Conservation (phyloP, 2,797 vertebrate species). For the Hyperoplus lanceolatus region DNA sequence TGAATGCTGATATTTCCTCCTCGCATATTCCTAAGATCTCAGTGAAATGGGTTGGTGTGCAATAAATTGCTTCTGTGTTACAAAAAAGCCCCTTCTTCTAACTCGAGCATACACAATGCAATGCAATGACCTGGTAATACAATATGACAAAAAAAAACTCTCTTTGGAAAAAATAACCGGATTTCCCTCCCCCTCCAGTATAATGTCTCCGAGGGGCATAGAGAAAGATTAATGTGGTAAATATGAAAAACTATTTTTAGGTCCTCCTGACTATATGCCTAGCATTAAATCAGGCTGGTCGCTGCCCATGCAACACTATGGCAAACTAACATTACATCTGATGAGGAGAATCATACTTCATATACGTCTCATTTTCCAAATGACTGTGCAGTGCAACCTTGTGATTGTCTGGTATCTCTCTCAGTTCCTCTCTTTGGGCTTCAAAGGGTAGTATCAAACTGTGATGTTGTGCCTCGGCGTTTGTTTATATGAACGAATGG, state of each 20-base stretch:
- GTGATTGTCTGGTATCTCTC: constrained; percentile 22
- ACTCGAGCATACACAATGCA: constrained; percentile 61
- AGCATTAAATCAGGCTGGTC: constrained; percentile 68
- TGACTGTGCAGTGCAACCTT: constrained; percentile 8
- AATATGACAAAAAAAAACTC: constrained; percentile 84
- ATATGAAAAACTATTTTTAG: constrained; percentile 86
- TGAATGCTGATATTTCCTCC: constrained; percentile 67
- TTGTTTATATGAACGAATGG: constrained; percentile 44
- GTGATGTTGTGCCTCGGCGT: background rate
- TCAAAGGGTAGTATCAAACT: constrained; percentile 26
- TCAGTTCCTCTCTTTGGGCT: constrained; percentile 21
- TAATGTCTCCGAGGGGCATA: constrained; percentile 69
- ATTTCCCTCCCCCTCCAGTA: constrained; percentile 76
- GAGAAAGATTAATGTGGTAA: constrained; percentile 84
- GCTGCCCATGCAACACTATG: constrained; percentile 46
- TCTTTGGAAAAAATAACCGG: constrained; percentile 82
- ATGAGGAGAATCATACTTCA: constrained; percentile 22
- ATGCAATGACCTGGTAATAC: constrained; percentile 81
- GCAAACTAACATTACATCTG: constrained; percentile 62
- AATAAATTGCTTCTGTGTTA: constrained; percentile 79
- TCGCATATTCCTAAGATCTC: constrained; percentile 68
- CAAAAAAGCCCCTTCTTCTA: constrained; percentile 50
- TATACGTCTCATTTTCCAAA: constrained; percentile 3
- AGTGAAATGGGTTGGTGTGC: constrained; percentile 66
- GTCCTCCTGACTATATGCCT: constrained; percentile 62